A percentile compares a stretch with the other conserved stretches of the same genome.
These are phyloP conservation scores for Mormyrus hasselquistii DNA, from an alignment of 2,797 vertebrate species.

Conservation along the genomic window DNA sequence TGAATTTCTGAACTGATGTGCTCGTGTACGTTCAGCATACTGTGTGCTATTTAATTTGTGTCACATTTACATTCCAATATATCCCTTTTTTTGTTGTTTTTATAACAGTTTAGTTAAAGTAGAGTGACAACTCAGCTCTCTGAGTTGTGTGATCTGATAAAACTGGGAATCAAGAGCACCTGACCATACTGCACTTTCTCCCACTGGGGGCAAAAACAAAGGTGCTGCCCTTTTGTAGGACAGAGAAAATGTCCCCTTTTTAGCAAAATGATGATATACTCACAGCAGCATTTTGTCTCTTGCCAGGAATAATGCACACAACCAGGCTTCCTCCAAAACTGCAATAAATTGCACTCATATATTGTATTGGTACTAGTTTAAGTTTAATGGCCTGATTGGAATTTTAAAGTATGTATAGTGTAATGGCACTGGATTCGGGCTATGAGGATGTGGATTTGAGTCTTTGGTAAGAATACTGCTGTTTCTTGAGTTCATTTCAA, in stretches of 20 bases:
- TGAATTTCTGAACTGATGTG: neutral
- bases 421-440: neutral
- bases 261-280: neutral
- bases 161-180: neutral
- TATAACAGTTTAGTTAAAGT: neutral
- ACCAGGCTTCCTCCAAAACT: neutral
- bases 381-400: neutral
- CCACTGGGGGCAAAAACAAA: neutral
- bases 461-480: neutral
- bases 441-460: neutral
- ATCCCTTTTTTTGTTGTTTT: neutral
- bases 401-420: neutral
- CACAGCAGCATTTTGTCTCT: neutral
- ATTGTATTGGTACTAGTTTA: neutral
- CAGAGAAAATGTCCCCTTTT: neutral
- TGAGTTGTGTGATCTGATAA: neutral
- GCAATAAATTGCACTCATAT: slow-evolving; percentile 1
- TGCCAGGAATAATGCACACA: neutral
- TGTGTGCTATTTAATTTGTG: slow-evolving; percentile 2
- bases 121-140: neutral
- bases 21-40: slow-evolving; percentile 7
- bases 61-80: slow-evolving; percentile 17
- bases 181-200: neutral
- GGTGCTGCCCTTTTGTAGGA: neutral
- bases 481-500: neutral